Base-by-base conservation (phyloP, 2,888 invertebrate genomes). In the Melangyna quadrimaculata region DNA sequence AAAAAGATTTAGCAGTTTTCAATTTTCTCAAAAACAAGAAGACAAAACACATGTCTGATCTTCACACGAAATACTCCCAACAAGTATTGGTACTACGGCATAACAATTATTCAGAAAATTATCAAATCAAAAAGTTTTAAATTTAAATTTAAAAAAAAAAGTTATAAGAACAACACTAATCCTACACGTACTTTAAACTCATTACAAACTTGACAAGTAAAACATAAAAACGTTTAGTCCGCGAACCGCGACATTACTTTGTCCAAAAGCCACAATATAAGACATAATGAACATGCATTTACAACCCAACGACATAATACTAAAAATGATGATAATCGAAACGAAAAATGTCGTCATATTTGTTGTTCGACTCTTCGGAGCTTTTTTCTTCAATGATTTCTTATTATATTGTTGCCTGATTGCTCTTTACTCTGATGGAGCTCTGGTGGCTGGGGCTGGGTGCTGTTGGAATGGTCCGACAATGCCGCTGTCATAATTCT, bases 201-300 rank as follows among this genome's bases (percentile, higher is more conserved):
- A 6, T 24, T 51, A 35, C 4, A 75, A 72, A 63, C 9, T n/a
- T 67, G 53, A 73, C 69, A 81, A 86, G 86, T 86, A 32, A 63
- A 81, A 27, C n/a, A n/a, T n/a, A 27, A 57, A 48, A 27, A 19
- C 48, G 22, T 19, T 70, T 63, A 40, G 72, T 48, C 55, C 27
- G 40, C 61, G 57, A n/a, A 73, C 59, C 17, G 59, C 65, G 59
- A 75, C 61, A 75, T 77, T 67, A 79, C 65, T 63, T 32, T 59
- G 79, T 59, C 75, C 61, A 61, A 70, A 70, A 70, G 51, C 48
- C 14, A 48, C 77, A 59, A 45, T 17, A 57, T 63, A 59, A 77
- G 78, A 82, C 87, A 87, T 87, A 82, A 82, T 87, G 74, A 87
- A 87, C 87, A 87, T 82, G 87, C 82, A 87, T 87, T 87, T 78